Conservation (phyloP, 2,113 vertebrate species). For the Corythornis vintsioides region DNA sequence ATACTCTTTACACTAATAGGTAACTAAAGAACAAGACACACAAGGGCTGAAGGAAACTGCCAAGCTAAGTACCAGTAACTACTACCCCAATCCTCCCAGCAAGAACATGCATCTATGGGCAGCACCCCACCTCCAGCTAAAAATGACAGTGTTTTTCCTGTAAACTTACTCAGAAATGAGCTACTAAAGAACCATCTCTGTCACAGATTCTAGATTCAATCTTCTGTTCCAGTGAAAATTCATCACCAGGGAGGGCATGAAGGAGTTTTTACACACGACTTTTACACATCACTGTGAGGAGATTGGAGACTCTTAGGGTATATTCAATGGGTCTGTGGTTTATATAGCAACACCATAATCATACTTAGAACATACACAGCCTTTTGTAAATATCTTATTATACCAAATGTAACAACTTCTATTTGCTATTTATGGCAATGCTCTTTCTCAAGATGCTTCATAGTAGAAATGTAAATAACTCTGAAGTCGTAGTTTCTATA, state of each 20-base stretch:
- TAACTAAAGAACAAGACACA: background rate
- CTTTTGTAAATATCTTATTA: constrained; percentile 28
- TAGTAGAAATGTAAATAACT: constrained; percentile 38
- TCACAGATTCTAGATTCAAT: background rate
- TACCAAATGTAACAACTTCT: background rate
- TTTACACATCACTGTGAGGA: background rate
- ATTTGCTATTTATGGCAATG: constrained; percentile 42
- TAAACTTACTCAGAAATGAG: constrained; percentile 16
- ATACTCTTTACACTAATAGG: background rate
- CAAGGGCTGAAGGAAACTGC: background rate
- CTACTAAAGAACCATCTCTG: background rate
- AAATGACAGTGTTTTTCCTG: background rate
- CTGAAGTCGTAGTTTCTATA: constrained; percentile 55
- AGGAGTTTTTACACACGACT: background rate
- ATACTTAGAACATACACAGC: background rate
- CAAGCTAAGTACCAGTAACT: background rate
- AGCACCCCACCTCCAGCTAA: background rate
- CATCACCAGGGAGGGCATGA: background rate
- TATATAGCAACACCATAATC: background rate
- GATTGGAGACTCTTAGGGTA: background rate
- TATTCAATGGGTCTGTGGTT: background rate
- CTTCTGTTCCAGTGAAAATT: background rate
- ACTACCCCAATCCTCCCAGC: background rate
- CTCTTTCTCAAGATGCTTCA: constrained; percentile 39
- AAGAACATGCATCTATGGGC: background rate